Percentiles rank a stretch among this genome's conserved stretches.
phyloP scores from a whole-genome alignment of 1,140 invertebrate species.

The Drosophila albomicans region DNA sequence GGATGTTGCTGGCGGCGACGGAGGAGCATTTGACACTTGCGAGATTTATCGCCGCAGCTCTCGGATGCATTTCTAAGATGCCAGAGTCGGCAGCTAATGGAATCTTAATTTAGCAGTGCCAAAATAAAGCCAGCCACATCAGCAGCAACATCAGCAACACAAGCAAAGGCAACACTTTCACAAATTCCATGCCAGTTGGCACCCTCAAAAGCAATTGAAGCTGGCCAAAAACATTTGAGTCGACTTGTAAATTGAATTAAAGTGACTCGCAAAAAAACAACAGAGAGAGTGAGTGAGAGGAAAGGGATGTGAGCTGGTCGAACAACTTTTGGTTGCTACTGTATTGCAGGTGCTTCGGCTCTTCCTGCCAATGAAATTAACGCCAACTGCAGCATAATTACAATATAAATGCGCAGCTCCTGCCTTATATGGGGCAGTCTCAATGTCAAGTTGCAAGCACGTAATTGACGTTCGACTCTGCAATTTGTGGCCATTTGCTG shows the following conservation, averaged over 20 bases:
- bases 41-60: slow-evolving; percentile 78
- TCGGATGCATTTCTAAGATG: slow-evolving; percentile 80
- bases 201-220: slow-evolving; percentile 69
- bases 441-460: slow-evolving; percentile 68
- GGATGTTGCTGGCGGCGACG: slow-evolving; percentile 57
- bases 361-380: slow-evolving; percentile 71
- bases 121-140: slow-evolving; percentile 71
- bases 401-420: slow-evolving; percentile 77
- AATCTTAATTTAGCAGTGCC: slow-evolving; percentile 84
- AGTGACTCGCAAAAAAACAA: slow-evolving; percentile 59
- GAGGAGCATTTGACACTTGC: slow-evolving; percentile 78
- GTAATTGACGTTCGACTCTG: slow-evolving; percentile 59
- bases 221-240: slow-evolving; percentile 40
- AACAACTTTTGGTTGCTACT: slow-evolving; percentile 50
- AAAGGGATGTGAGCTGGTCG: slow-evolving; percentile 33
- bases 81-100: slow-evolving; percentile 80
- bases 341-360: slow-evolving; percentile 60
- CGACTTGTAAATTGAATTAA: slow-evolving; percentile 84
- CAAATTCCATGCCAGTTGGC: slow-evolving; percentile 77
- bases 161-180: slow-evolving; percentile 48
- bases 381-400: slow-evolving; percentile 77
- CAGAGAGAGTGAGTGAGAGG: slow-evolving; percentile 15
- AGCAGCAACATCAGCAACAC: slow-evolving; percentile 37
- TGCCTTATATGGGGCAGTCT: slow-evolving; percentile 68
- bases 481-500: slow-evolving; percentile 54